Conservation (phyloP, 2,113 vertebrate species). For the human (Homo sapiens) region GRCh38 chr12:103050001-103050500, state of each 20-base stretch:
- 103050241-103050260: background rate
- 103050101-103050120: background rate
- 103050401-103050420: background rate
- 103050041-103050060: background rate
- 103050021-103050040: background rate
- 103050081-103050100: background rate
- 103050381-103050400: background rate
- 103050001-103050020: background rate
- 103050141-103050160: background rate
- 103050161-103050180: background rate
- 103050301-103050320: background rate
- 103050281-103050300: background rate
- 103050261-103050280: background rate
- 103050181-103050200: background rate
- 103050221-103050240: background rate
- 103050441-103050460: background rate
- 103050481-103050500: constrained; percentile 32
- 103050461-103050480: constrained; percentile 48
- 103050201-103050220: background rate
- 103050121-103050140: background rate
- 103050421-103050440: background rate
- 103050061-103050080: background rate
- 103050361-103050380: background rate
- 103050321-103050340: background rate
- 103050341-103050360: background rate